Conservation (phyloP, 2,113 vertebrate genomes). For the Dermatemys mawii region DNA sequence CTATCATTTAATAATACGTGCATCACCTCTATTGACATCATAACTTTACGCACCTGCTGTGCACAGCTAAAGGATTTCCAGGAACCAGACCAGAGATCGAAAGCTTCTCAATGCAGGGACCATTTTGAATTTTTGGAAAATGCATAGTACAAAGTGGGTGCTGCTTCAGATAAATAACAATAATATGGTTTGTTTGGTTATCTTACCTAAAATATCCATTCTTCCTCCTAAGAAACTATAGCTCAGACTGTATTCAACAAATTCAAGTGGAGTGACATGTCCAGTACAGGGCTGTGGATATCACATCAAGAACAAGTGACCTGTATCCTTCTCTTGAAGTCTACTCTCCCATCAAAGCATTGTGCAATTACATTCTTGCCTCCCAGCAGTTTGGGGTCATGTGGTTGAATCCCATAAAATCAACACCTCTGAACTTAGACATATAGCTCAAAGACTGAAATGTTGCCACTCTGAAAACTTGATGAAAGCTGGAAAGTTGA, state of each 20-base stretch:
- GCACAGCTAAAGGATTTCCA: not conserved
- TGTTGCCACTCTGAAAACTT: not conserved
- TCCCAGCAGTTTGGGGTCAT: constrained; percentile 42
- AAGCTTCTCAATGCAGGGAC: not conserved
- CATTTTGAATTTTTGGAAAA: not conserved
- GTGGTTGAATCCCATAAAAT: constrained; percentile 69
- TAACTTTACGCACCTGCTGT: not conserved
- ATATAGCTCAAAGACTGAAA: constrained; percentile 62
- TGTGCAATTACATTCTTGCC: constrained; percentile 30
- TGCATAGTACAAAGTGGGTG: not conserved
- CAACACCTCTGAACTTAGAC: constrained; percentile 65
- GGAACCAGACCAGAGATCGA: not conserved
- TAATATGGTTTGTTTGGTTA: not conserved
- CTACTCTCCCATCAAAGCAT: constrained; percentile 21
- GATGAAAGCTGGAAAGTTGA: not conserved
- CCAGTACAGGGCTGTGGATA: not conserved
- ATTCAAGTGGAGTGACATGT: not conserved
- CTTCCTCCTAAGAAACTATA: not conserved
- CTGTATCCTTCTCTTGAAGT: not conserved
- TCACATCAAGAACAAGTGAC: not conserved
- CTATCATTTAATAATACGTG: not conserved
- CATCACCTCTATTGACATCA: not conserved
- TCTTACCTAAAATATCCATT: not conserved
- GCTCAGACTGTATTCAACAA: not conserved
- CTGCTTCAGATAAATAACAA: not conserved